Evolutionary conservation across 2,888 invertebrate genomes (phyloP).

Genomic region (Cetonia aurata): DNA sequence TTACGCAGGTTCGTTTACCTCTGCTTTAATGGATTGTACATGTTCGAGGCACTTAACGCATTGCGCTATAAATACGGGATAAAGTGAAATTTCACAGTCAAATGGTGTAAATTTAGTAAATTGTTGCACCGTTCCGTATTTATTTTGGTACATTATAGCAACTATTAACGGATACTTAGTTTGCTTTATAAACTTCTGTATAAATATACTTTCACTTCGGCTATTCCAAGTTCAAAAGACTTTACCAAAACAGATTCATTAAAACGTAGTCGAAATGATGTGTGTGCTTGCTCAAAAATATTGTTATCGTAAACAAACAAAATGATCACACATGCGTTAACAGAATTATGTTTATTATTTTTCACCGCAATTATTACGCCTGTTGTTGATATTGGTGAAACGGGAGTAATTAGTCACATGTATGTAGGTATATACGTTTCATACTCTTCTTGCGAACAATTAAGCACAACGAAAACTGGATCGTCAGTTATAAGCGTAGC

Average conservation of each 20-base stretch:
- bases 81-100: slow-evolving; percentile 25
- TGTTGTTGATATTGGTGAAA: no score
- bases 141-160: slow-evolving; percentile 9
- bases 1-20: slow-evolving; percentile 19
- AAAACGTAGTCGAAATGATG: no score
- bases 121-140: neutral
- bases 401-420: no score
- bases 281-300: no score
- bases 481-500: neutral
- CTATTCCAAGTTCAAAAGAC: slow-evolving; percentile 11
- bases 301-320: no score
- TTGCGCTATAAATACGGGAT: slow-evolving; percentile 14
- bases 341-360: no score
- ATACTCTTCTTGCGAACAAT: neutral
- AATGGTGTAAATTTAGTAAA: slow-evolving; percentile 21
- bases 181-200: slow-evolving; percentile 5
- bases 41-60: slow-evolving; percentile 26
- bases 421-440: no score
- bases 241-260: no score
- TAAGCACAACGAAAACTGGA: slow-evolving; percentile 8
- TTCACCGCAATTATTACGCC: no score
- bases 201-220: slow-evolving; percentile 1
- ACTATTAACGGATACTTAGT: slow-evolving; percentile 12
- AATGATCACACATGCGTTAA: no score
- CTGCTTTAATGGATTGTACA: slow-evolving; percentile 16